These are phyloP conservation scores for Alexandromys fortis DNA, from an alignment of 2,113 vertebrate genomes.

Conservation along the genomic window DNA sequence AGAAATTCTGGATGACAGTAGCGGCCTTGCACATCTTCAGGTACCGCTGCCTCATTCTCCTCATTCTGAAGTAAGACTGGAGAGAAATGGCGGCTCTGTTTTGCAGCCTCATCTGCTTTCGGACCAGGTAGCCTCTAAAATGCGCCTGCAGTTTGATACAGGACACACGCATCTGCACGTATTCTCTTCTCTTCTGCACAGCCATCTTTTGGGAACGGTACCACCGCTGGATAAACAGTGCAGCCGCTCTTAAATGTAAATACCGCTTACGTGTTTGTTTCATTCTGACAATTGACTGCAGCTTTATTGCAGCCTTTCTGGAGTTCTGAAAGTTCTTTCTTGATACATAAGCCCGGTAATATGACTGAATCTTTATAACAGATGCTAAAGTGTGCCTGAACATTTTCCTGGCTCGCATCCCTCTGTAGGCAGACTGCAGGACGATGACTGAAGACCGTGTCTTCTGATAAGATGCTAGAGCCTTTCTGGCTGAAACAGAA, in stretches of 20 bases:
- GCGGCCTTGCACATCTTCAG: constrained; percentile 80
- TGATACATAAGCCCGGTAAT: constrained; percentile 78
- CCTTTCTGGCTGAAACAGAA: not conserved
- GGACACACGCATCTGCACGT: constrained; percentile 63
- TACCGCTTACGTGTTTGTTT: constrained; percentile 67
- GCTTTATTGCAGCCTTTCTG: constrained; percentile 77
- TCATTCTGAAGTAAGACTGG: constrained; percentile 91
- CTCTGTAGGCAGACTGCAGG: constrained; percentile 85
- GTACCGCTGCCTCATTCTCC: constrained; percentile 73
- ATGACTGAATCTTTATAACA: constrained; percentile 85
- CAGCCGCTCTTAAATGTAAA: constrained; percentile 66
- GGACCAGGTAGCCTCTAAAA: constrained; percentile 82
- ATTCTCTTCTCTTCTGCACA: constrained; percentile 67
- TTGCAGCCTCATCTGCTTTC: constrained; percentile 79
- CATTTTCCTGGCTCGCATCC: constrained; percentile 80
- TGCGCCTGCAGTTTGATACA: constrained; percentile 86
- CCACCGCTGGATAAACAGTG: constrained; percentile 67
- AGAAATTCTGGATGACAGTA: constrained; percentile 86
- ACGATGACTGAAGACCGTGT: constrained; percentile 74
- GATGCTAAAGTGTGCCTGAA: constrained; percentile 55
- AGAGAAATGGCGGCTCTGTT: constrained; percentile 82
- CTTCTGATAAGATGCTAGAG: constrained; percentile 75
- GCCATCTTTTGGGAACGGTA: constrained; percentile 71
- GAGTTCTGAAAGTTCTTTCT: constrained; percentile 79
- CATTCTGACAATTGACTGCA: constrained; percentile 86